These are phyloP conservation scores for Synodontis membranacea DNA, from an alignment of 2,113 vertebrate species.

Conservation along the genomic window DNA sequence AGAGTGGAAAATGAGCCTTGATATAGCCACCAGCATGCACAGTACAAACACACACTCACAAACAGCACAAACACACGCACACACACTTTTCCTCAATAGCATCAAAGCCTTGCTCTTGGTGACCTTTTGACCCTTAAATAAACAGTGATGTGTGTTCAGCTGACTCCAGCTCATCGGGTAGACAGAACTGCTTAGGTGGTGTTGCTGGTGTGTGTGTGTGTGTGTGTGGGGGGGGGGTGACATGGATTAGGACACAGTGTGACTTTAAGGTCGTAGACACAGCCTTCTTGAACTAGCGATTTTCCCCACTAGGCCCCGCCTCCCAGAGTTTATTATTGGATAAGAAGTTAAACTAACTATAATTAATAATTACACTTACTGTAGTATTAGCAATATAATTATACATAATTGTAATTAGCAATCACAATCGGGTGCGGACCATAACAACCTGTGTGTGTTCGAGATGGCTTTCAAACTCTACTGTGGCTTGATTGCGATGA, in stretches of 20 bases:
- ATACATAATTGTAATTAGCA: too few relatives aligned
- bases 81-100: conserved; percentile 32
- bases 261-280: background rate
- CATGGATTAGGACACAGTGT: background rate
- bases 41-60: conserved; percentile 36
- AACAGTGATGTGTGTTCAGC: conserved; percentile 63
- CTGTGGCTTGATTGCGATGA: background rate
- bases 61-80: background rate
- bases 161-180: conserved; percentile 60
- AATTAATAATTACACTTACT: too few relatives aligned
- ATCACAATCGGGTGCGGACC: background rate
- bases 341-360: background rate
- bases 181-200: conserved; percentile 59
- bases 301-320: background rate
- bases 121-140: conserved; percentile 60
- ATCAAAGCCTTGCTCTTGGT: conserved; percentile 13
- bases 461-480: background rate
- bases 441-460: background rate
- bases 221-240: conserved; percentile 11
- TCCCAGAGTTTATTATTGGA: background rate
- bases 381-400: too few relatives aligned
- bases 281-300: background rate
- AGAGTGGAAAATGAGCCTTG: conserved; percentile 54
- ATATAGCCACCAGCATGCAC: conserved; percentile 31
- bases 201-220: conserved; percentile 53